phyloP scores from a whole-genome alignment of 2,888 invertebrate genomes.

The Carterocephalus palaemon region DNA sequence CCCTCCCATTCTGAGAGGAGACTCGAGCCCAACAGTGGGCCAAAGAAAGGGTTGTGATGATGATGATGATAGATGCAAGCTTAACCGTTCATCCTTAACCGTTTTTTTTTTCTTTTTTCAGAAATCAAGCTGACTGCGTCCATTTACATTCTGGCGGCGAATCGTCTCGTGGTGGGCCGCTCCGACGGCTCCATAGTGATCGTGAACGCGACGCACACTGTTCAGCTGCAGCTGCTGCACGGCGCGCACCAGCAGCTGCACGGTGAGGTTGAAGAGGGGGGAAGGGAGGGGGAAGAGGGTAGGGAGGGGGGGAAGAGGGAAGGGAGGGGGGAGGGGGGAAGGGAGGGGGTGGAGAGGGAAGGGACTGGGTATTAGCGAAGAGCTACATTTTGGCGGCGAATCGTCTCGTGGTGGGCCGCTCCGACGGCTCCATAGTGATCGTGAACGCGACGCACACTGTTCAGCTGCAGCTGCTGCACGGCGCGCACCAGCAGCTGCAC shows the following conservation, averaged over 20 bases:
- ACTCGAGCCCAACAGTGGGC: too few relatives aligned
- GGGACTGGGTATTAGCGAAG: too few relatives aligned
- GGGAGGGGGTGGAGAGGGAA: too few relatives aligned
- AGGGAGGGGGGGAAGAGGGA: neutral
- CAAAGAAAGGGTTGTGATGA: too few relatives aligned
- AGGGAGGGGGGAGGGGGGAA: neutral
- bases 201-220: constrained; percentile 96
- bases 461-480: constrained; percentile 93
- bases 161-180: constrained; percentile 94
- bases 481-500: constrained; percentile 88
- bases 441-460: constrained; percentile 97
- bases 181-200: constrained; percentile 98
- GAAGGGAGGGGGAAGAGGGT: neutral
- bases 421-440: constrained; percentile 97
- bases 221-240: constrained; percentile 93
- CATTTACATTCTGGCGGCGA: constrained; percentile 95
- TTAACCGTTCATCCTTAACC: neutral
- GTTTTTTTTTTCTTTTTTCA: constrained; percentile 33
- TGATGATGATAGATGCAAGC: too few relatives aligned
- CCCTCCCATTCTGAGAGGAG: too few relatives aligned
- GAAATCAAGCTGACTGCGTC: constrained; percentile 92
- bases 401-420: constrained; percentile 94
- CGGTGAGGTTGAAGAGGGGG: constrained; percentile 77
- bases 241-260: constrained; percentile 90
- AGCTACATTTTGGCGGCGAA: constrained; percentile 97